Evolutionary conservation across 37 sponge, comb jelly and placozoan genomes (phyloP), one percentile per base, ranked within the genome.

Genomic region (Spongilla lacustris): DNA sequence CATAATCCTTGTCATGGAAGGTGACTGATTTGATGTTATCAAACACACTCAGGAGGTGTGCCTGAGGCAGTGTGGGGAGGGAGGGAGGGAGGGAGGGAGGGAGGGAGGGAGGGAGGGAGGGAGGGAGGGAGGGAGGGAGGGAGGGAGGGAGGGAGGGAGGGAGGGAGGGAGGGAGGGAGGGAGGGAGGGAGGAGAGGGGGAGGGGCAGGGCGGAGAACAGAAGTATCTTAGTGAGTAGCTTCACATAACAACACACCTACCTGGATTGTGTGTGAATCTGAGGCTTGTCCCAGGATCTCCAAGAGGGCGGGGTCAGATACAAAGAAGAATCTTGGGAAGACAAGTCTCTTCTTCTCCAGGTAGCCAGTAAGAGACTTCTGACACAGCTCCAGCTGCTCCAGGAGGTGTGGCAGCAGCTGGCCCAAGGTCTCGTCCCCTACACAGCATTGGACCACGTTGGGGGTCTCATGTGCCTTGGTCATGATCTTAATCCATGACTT

Each of bases 401-500:
- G 92, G 28, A 98, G 90, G 41, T 98, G 98, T 41, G 98, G 98
- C 0, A 98, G 84, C 2, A 98, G 92, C 75, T 98, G 98, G 4
- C 96, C 95, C 36, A 98, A 85, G 24, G 95, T 98, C 82, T 98
- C 98, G 71, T 98, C 98, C 23, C 96, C 98, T 79, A 96, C 96
- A 93, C 98, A 98, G 79, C 98, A 98, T 71, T 90, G 93, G 33
- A 98, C 95, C 37, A 98, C 96, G 76, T 94, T 96, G 70, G 89
- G 80, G 11, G 89, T 92, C 92, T 98, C 98, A 76, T 98, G 96
- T 0, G 96, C 98, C 66, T 94, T 84, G 36, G 86, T 80, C 98
- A 98, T 96, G 76, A 98, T 98, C 92, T 98, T 98, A 66, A 91
- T 89, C 98, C 98, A 98, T 2, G 98, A 96, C 84, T 98, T 98